A percentile compares a stretch with the other conserved stretches of the same genome.
phyloP scores from a whole-genome alignment of 2,113 vertebrate genomes.

The Corvus cornix region DNA sequence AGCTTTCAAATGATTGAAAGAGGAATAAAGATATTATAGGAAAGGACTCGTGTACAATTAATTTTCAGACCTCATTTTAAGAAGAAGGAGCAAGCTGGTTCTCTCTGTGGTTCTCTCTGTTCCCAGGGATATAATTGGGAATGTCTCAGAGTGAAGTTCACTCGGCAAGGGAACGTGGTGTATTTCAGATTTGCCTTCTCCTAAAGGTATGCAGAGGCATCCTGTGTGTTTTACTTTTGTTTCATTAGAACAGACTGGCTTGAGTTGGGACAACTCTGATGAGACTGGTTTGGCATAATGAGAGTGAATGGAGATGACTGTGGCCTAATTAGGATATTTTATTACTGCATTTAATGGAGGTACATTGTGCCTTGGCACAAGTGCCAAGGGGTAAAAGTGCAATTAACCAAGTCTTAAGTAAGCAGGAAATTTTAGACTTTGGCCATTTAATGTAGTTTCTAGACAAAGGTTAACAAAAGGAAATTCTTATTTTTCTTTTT shows the following conservation, averaged over 20 bases:
- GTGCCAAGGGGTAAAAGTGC: background rate
- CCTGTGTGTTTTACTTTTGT: background rate
- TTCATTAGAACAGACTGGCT: background rate
- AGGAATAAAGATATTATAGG: background rate
- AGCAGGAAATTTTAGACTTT: background rate
- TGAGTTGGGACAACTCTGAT: background rate
- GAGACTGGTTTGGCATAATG: background rate
- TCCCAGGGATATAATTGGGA: background rate
- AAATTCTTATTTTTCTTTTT: background rate
- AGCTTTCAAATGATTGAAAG: background rate
- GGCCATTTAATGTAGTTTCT: background rate
- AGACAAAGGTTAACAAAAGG: background rate
- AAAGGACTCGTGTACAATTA: background rate
- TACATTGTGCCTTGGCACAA: background rate
- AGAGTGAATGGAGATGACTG: background rate
- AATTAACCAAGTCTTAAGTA: background rate
- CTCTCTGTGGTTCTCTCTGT: background rate
- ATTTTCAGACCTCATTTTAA: background rate
- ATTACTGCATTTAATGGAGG: background rate
- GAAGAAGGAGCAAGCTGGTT: background rate
- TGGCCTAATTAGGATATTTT: background rate
- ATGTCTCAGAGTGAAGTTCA: background rate
- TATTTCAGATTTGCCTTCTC: background rate
- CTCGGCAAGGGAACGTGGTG: fast-evolving
- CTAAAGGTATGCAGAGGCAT: background rate